Base-by-base conservation (phyloP, 2,888 invertebrate species). In the Thalpophila matura region DNA sequence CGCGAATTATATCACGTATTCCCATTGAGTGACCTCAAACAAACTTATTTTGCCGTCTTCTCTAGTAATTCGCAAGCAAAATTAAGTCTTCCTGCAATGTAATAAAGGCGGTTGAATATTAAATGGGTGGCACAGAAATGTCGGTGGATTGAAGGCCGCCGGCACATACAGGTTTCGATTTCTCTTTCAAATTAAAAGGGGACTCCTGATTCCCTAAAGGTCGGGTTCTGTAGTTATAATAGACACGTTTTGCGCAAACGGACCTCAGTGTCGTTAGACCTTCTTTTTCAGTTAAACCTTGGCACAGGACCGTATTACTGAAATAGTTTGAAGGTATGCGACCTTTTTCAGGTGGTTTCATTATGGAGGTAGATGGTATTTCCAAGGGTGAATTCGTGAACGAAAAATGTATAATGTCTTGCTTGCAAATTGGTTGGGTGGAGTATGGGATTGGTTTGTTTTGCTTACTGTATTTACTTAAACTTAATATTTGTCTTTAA, bases 131-230 rank as follows among this genome's bases (percentile, higher is more conserved):
- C 14, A 46, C 7, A 27, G 4, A 18, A 20, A 53, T 42, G 5
- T 43, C 59, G 43, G 56, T 42, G 12, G 16, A 59, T 64, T 35
- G 60, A 72, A 74, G 73, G 75, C 60, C 74, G 56, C 64, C 50
- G 62, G 66, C 68, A 78, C 59, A 79, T 74, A 77, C 77, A 70
- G 79, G 81, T 86, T 87, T 84, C 86, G 87, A 86, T 87, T 88
- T 85, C 84, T 83, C 80, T 81, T 80, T 80, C 82, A 87, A 87
- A 87, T 87, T 87, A 87, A 88, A 86, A 85, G 82, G 87, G 87
- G 87, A 87, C 86, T 68, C 74, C 57, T 65, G 78, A 79, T 79
- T 84, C 87, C 87, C 86, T 56, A 60, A 86, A 88, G 87, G 86
- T 84, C 50, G 68, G 56, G 40, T 51, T 58, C 31, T 35, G 53